Base-by-base conservation (phyloP, 2,113 vertebrate species). In the Solea solea region DNA sequence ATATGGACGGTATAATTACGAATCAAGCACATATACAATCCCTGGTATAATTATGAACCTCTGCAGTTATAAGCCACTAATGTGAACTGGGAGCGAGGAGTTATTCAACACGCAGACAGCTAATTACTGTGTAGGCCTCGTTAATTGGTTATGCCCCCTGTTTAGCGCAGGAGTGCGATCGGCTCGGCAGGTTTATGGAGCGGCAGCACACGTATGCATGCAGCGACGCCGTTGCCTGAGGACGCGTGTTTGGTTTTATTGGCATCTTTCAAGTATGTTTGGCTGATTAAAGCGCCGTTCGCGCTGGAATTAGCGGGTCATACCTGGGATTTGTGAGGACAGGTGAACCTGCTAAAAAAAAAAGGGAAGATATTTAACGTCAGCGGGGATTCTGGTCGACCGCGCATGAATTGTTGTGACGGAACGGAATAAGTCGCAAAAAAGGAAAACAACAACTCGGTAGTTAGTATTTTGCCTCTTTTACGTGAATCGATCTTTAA, bases 21-120 rank as follows among this genome's bases (percentile, higher is more conserved):
- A 91, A 92, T 90, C 85, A 91, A 81, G 87, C 87, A 66, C 82
- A 21, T 89, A 88, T 88, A 89, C 85, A 89, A 84, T 88, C 90
- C 86, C 77, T 80, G 84, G 80, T 86, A 87, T 92, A 90, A 92
- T 92, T 90, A 90, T 87, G 88, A 89, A 88, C 80, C 82, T 86
- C 78, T 89, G 78, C 85, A 82, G 64, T 78, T 60, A 81, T 87
- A 86, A 83, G 82, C 88, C 89, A 84, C 87, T 90, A 90, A 90
- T 91, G 87, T 78, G 85, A 87, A 88, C 84, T 91, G 81, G 80
- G 75, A 88, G 83, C 78, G 75, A 84, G 76, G 83, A 85, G 89
- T 84, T 91, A 78, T 82, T 88, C 81, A 78, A 83, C 83, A 87
- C 62, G 77, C 91, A 90, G 89, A 90, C 89, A 76, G 88, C 86